Conservation (phyloP, 2,113 vertebrate genomes). For the Pangasianodon gigas region DNA sequence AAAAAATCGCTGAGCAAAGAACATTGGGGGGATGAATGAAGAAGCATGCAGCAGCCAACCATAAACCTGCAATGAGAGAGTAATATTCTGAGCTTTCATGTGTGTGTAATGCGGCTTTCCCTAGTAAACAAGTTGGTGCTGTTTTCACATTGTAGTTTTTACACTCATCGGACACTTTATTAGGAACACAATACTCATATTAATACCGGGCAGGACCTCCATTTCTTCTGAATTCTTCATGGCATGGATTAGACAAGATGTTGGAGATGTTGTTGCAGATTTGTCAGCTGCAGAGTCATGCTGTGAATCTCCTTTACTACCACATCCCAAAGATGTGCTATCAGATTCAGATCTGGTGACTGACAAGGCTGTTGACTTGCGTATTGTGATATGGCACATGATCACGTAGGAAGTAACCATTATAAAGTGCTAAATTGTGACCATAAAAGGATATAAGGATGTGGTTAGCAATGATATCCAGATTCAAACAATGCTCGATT, state of each 20-base stretch:
- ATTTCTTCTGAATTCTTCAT: background rate
- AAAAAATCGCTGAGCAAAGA: conserved; percentile 18
- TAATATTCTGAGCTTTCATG: conserved; percentile 17
- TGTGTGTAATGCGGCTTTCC: background rate
- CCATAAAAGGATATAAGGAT: background rate
- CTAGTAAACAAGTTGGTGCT: background rate
- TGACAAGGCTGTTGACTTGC: background rate
- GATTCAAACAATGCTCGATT: background rate
- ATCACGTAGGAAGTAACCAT: background rate
- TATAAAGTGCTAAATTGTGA: background rate
- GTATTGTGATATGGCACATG: background rate
- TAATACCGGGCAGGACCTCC: background rate
- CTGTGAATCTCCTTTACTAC: background rate
- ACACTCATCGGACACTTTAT: background rate
- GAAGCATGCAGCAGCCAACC: conserved; percentile 1
- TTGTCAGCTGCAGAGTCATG: background rate
- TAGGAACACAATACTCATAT: background rate
- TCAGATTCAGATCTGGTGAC: background rate
- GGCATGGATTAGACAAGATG: background rate
- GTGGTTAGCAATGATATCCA: background rate
- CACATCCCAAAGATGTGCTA: background rate
- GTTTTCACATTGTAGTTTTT: conserved; percentile 8
- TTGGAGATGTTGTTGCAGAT: background rate
- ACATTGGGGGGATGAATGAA: conserved; percentile 7
- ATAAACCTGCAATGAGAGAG: background rate